phyloP scores from a whole-genome alignment of 1,140 invertebrate species.

The Drosophila aff. region DNA sequence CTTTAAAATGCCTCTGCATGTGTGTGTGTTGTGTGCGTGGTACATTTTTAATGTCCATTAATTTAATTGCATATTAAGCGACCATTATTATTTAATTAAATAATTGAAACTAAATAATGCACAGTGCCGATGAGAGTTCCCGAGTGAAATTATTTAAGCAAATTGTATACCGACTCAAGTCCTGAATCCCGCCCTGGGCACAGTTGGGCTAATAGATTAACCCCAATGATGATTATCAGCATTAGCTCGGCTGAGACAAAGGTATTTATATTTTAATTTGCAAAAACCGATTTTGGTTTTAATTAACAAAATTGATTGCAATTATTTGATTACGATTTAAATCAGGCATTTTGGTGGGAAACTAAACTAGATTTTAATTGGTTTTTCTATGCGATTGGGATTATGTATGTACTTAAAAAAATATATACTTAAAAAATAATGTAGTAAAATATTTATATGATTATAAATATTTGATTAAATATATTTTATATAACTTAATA shows the following conservation, averaged over 20 bases:
- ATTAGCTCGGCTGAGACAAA: not conserved
- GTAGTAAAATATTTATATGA: too few relatives aligned
- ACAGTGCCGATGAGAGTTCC: slow-evolving; percentile 10
- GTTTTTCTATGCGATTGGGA: not conserved
- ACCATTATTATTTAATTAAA: slow-evolving; percentile 61
- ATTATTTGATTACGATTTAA: not conserved
- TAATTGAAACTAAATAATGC: slow-evolving; percentile 67
- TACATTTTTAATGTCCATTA: slow-evolving; percentile 61
- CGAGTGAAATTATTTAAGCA: slow-evolving; percentile 23
- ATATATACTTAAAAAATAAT: too few relatives aligned
- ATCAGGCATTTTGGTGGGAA: not conserved
- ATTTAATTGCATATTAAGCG: slow-evolving; percentile 56
- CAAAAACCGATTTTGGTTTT: not conserved
- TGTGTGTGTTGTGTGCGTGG: not conserved
- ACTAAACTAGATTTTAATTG: not conserved
- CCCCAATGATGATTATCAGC: not conserved
- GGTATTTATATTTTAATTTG: not conserved
- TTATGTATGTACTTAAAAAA: not conserved
- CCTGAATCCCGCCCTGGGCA: not conserved
- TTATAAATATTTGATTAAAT: too few relatives aligned
- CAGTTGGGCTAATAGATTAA: slow-evolving; percentile 9
- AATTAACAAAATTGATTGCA: not conserved
- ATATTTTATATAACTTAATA: too few relatives aligned
- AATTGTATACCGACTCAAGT: not conserved
- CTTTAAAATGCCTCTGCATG: not conserved